Percentiles rank a stretch among this genome's conserved stretches.
Conservation (phyloP, 2,888 invertebrate genomes). For the Ophion obscuratus region DNA sequence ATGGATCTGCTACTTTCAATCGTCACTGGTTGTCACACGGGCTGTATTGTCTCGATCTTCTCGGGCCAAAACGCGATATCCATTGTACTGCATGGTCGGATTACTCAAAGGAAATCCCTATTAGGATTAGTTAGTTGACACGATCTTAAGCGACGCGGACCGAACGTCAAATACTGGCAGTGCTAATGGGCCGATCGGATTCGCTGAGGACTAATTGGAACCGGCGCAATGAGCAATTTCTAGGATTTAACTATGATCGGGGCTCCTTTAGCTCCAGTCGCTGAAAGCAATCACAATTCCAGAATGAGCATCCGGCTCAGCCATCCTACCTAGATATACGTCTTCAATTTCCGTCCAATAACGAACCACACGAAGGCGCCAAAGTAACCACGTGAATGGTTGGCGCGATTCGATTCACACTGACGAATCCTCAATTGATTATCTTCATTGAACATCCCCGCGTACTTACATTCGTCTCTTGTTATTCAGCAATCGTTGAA, state of each 20-base stretch:
- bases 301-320: not conserved
- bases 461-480: not conserved
- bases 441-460: not conserved
- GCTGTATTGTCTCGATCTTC: not conserved
- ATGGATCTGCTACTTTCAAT: constrained; percentile 30
- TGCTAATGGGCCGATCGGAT: not conserved
- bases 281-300: not conserved
- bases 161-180: not conserved
- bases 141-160: not conserved
- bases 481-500: not conserved
- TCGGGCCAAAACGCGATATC: constrained; percentile 6
- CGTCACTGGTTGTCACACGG: not conserved
- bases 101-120: not conserved
- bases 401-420: not conserved
- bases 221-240: not conserved
- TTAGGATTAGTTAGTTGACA: constrained; percentile 2
- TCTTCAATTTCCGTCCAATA: not conserved
- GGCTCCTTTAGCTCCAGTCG: not conserved
- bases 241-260: not conserved
- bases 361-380: not conserved
- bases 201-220: constrained; percentile 1
- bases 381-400: not conserved
- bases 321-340: not conserved
- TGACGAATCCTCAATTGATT: not conserved
- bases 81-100: not conserved